A percentile compares a stretch with the other conserved stretches of the same genome.
Conservation (phyloP, 2,113 vertebrate species). For the Rhabdornis inornatus region DNA sequence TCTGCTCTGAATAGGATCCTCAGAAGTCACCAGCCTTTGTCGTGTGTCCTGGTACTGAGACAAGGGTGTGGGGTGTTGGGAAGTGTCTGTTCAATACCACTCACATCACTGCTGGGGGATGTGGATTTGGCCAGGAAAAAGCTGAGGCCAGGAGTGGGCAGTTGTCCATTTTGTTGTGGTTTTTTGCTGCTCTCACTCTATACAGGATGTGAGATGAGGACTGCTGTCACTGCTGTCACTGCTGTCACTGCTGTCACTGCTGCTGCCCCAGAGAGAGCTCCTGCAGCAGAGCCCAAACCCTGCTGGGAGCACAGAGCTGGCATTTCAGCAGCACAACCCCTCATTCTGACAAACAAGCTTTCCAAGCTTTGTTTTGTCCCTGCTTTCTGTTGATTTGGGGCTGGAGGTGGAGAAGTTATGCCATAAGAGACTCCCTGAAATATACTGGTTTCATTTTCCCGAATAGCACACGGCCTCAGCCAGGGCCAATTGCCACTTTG, state of each 20-base stretch:
- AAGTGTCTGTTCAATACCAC: rapidly evolving
- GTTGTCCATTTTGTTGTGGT: neutral
- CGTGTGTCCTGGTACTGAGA: neutral
- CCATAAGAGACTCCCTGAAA: neutral
- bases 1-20: neutral
- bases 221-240: neutral
- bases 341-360: neutral
- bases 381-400: neutral
- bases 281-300: neutral
- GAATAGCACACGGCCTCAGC: too few relatives aligned
- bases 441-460: neutral
- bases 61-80: neutral
- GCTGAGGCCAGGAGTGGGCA: rapidly evolving
- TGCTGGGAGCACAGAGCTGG: rapidly evolving
- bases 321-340: rapidly evolving
- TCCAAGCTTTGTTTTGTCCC: neutral
- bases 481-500: neutral
- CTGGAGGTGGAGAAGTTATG: neutral
- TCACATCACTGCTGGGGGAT: rapidly evolving
- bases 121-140: rapidly evolving
- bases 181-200: neutral
- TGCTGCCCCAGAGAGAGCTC: neutral
- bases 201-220: neutral
- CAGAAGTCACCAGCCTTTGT: neutral
- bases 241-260: neutral